These are phyloP conservation scores for Parotocinclus haroldoi DNA, from an alignment of 2,797 vertebrate species.

Conservation along the genomic window DNA sequence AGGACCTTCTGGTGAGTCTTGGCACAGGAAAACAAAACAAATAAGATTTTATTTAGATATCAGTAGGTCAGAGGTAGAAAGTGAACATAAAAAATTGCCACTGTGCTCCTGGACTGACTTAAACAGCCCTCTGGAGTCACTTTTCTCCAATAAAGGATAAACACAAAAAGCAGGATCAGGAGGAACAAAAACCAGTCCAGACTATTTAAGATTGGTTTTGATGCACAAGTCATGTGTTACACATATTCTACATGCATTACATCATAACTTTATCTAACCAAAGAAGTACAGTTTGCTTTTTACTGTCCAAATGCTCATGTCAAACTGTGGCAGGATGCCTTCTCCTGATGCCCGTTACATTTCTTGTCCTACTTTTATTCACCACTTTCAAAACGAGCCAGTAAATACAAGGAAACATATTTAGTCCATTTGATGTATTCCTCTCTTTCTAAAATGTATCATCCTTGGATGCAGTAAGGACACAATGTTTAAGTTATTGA, in stretches of 20 bases:
- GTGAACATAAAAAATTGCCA: slow-evolving; percentile 25
- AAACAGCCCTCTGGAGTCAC: neutral
- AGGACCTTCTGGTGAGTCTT: slow-evolving; percentile 29
- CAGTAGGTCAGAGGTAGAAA: slow-evolving; percentile 45
- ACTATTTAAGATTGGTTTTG: neutral
- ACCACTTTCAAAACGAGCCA: neutral
- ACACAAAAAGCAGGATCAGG: slow-evolving; percentile 4
- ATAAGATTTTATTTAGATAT: slow-evolving; percentile 50
- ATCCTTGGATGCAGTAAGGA: no score
- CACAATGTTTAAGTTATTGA: no score
- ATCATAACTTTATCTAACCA: neutral
- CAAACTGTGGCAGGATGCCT: neutral
- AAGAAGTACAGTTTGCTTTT: neutral
- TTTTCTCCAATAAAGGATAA: slow-evolving; percentile 9
- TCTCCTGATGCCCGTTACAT: neutral
- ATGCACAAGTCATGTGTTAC: slow-evolving; percentile 2
- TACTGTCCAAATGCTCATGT: neutral
- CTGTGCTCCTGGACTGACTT: neutral
- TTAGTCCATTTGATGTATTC: neutral
- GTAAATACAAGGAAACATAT: neutral
- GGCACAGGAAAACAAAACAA: slow-evolving; percentile 40
- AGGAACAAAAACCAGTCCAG: neutral
- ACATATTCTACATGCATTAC: neutral
- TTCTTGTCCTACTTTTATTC: neutral
- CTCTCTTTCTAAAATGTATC: no score